A percentile compares a stretch with the other conserved stretches of the same genome.
phyloP scores from a whole-genome alignment of 2,888 invertebrate genomes.

The Oscheius sp. region DNA sequence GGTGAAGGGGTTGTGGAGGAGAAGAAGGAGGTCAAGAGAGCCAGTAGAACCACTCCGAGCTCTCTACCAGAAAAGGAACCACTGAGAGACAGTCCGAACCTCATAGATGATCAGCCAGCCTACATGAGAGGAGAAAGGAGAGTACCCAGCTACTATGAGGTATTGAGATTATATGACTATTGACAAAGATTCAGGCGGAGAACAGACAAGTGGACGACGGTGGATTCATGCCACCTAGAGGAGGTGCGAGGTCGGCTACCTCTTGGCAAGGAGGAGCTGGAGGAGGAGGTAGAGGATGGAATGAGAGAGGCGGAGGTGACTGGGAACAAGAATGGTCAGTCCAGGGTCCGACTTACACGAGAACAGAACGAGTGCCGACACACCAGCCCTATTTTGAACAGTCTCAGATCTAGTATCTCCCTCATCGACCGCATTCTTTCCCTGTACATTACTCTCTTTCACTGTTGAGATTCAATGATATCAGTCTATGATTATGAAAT shows the following conservation, averaged over 20 bases:
- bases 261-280: slow-evolving; percentile 35
- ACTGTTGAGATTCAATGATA: slow-evolving; percentile 36
- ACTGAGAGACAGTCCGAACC: slow-evolving; percentile 23
- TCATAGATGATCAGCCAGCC: slow-evolving; percentile 22
- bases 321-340: slow-evolving; percentile 25
- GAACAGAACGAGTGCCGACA: not conserved
- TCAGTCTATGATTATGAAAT: not conserved
- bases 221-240: slow-evolving; percentile 12
- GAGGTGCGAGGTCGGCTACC: slow-evolving; percentile 3
- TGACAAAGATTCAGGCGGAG: slow-evolving; percentile 6
- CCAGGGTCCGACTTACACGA: slow-evolving; percentile 18
- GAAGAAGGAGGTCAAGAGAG: slow-evolving; percentile 29
- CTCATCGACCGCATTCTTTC: slow-evolving; percentile 25
- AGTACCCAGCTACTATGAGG: slow-evolving; percentile 22
- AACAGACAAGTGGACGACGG: slow-evolving; percentile 20
- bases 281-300: slow-evolving; percentile 16
- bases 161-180: not conserved
- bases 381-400: slow-evolving; percentile 7
- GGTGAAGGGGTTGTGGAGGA: slow-evolving; percentile 13
- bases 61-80: slow-evolving; percentile 36
- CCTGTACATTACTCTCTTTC: not conserved
- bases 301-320: slow-evolving; percentile 8
- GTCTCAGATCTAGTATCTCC: slow-evolving; percentile 5
- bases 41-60: slow-evolving; percentile 25
- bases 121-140: slow-evolving; percentile 21